Conservation (phyloP, 2,888 invertebrate species). For the Drosophila aldrichi region DNA sequence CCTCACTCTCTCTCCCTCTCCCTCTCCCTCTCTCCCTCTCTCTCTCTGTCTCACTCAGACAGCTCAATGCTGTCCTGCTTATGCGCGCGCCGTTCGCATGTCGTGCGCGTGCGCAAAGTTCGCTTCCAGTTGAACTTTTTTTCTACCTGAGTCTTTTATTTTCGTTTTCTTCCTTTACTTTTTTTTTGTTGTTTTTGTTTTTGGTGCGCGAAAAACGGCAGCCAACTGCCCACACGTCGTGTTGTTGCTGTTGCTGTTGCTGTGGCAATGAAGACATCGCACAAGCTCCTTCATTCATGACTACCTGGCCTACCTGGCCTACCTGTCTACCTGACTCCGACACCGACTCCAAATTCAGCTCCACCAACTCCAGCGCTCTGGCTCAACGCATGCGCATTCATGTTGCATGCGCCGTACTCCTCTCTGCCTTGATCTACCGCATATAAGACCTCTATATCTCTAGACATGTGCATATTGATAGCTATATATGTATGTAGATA, state of each 20-base stretch:
- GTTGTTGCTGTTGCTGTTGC: slow-evolving; percentile 13
- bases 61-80: slow-evolving; percentile 10
- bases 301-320: slow-evolving; percentile 31
- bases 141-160: not conserved
- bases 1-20: not conserved
- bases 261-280: slow-evolving; percentile 60
- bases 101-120: slow-evolving; percentile 71
- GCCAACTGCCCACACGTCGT: slow-evolving; percentile 72
- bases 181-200: slow-evolving; percentile 17
- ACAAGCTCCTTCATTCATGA: slow-evolving; percentile 63
- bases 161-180: slow-evolving; percentile 11
- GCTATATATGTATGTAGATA: not conserved
- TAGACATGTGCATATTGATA: not conserved
- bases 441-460: not conserved
- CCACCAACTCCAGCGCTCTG: not conserved
- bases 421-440: slow-evolving; percentile 8
- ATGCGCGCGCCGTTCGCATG: slow-evolving; percentile 55
- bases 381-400: slow-evolving; percentile 7
- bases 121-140: slow-evolving; percentile 32
- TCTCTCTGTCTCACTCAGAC: not conserved
- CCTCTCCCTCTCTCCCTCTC: not conserved
- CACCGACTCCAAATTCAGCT: slow-evolving; percentile 15
- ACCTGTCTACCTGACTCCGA: slow-evolving; percentile 31
- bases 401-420: slow-evolving; percentile 1
- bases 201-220: slow-evolving; percentile 69